Percentiles rank a stretch among this genome's conserved stretches.
Evolutionary conservation across 2,113 vertebrate genomes (phyloP).

Genomic region (Sapajus apella): DNA sequence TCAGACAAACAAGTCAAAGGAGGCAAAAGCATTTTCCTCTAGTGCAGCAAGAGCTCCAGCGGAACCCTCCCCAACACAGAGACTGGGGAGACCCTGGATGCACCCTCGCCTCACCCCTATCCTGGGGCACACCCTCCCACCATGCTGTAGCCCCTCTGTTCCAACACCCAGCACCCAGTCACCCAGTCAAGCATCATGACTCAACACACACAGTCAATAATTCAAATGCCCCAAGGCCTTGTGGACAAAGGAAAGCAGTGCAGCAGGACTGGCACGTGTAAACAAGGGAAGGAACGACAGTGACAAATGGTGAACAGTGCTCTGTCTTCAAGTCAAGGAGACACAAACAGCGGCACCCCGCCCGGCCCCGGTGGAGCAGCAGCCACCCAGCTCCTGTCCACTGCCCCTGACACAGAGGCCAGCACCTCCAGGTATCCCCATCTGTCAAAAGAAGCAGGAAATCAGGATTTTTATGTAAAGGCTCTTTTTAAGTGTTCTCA

Average conservation of each 20-base stretch:
- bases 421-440: neutral
- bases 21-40: neutral
- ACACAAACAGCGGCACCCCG: fast-evolving
- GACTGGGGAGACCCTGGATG: fast-evolving
- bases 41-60: fast-evolving
- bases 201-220: neutral
- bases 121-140: neutral
- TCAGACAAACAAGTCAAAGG: neutral
- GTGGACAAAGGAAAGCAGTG: neutral
- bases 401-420: neutral
- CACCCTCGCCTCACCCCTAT: neutral
- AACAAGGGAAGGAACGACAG: neutral
- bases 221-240: neutral
- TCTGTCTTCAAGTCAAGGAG: neutral
- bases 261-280: fast-evolving
- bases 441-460: neutral
- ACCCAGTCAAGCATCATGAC: neutral
- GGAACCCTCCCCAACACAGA: neutral
- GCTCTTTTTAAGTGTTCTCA: neutral
- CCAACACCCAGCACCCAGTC: neutral
- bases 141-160: neutral
- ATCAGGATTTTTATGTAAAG: neutral
- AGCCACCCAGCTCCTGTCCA: neutral
- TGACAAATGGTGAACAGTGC: neutral
- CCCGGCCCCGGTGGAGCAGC: neutral